Percentiles rank a stretch among this genome's conserved stretches.
Evolutionary conservation across 2,113 vertebrate genomes (phyloP).

Genomic region (Ceratotherium simum): DNA sequence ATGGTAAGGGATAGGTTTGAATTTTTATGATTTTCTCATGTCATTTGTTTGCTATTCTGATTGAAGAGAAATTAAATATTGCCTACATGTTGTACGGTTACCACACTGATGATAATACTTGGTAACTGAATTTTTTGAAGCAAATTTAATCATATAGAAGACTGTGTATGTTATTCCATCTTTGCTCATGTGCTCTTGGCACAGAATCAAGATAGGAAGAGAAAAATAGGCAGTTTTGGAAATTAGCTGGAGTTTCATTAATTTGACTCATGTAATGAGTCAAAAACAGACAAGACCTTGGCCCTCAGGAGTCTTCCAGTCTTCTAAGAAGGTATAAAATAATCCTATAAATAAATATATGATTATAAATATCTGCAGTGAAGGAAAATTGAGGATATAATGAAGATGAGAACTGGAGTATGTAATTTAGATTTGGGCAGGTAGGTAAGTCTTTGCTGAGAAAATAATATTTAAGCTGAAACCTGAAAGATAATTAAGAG

Average conservation of each 20-base stretch:
- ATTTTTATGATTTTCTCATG: not conserved
- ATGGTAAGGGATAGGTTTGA: not conserved
- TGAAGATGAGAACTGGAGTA: not conserved
- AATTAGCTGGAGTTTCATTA: not conserved
- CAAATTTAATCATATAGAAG: not conserved
- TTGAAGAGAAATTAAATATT: not conserved
- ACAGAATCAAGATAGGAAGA: not conserved
- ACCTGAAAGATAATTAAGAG: not conserved
- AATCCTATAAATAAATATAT: not conserved
- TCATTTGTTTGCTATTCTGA: not conserved
- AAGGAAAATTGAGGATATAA: not conserved
- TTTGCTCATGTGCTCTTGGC: not conserved
- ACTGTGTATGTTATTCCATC: not conserved
- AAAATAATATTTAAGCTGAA: conserved; percentile 43
- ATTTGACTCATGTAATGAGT: not conserved
- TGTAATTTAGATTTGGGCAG: not conserved
- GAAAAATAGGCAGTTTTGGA: not conserved
- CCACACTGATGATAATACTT: not conserved
- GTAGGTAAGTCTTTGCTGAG: not conserved
- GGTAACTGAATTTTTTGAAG: not conserved
- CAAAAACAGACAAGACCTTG: not conserved
- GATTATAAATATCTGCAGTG: not conserved
- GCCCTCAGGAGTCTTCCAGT: not conserved
- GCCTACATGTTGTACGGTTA: not conserved
- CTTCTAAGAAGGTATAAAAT: not conserved